Evolutionary conservation across 2,888 invertebrate species (phyloP), one percentile per base, ranked within the genome.

Genomic region (Papilio elwesi): DNA sequence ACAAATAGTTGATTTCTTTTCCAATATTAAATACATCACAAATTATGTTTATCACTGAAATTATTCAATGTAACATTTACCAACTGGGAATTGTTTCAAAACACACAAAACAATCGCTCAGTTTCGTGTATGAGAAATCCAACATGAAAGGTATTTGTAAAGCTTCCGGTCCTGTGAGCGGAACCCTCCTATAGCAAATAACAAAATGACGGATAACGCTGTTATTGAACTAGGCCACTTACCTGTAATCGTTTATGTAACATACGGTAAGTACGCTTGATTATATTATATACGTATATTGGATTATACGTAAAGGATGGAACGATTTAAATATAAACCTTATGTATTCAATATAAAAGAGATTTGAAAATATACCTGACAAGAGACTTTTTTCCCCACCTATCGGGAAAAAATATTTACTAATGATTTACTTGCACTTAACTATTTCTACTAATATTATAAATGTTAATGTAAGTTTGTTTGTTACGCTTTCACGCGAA

Each of bases 141-240:
- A 15, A 47, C 62, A 43, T 47, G 53, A 63, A 57, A 57, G 9
- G 57, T 57, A 64, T 48, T 8, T 16, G 26, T 26, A 53, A 43
- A 53, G 43, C 16, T 38, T 38, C 15, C 53, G 38, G 16, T 36
- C 66, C 15, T 53, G 15, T 53, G 43, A 67, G 38, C 53, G 15
- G 13, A 2, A 38, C 38, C 9, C 52, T 66, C 16, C 0, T 66
- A 53, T 43, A 52, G n/a, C 16, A 10, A 64, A 16, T 43, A 66
- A 66, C 52, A 66, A 51, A 10, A 52, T 5, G 13, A 15, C 38
- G 63, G 63, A n/a, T 66, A 66, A 26, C 10, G 16, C 36, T 66
- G 52, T 52, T 65, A 2, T 12, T 13, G 26, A 52, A 66, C 66
- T 52, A 36, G 66, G 38, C 43, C 47, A 63, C 47, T n/a, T 11